Percentiles rank a stretch among this genome's conserved stretches.
Evolutionary conservation across 1,140 invertebrate genomes (phyloP).

Genomic region (Drosophila simulans): DNA sequence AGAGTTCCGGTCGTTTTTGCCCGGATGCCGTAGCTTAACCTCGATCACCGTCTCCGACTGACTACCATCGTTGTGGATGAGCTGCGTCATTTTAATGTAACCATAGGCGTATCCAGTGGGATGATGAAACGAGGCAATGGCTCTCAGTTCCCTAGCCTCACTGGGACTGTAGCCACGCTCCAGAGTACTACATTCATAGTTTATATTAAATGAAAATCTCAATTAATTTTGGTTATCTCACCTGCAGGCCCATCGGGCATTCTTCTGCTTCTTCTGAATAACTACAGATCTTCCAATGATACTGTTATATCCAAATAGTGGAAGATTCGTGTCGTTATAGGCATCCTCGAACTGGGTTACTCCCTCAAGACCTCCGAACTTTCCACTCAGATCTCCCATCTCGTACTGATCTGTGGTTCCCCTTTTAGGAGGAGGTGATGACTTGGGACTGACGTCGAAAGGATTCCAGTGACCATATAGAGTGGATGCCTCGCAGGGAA

Average conservation of each 20-base stretch:
- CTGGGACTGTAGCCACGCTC: slow-evolving; percentile 94
- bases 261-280: slow-evolving; percentile 89
- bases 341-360: slow-evolving; percentile 86
- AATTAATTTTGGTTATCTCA: not conserved
- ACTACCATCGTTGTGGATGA: slow-evolving; percentile 93
- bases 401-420: slow-evolving; percentile 94
- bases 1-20: slow-evolving; percentile 92
- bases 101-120: slow-evolving; percentile 93
- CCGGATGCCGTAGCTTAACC: slow-evolving; percentile 93
- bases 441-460: slow-evolving; percentile 87
- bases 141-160: slow-evolving; percentile 93
- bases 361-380: slow-evolving; percentile 91
- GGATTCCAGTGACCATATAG: slow-evolving; percentile 95
- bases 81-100: slow-evolving; percentile 94
- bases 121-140: slow-evolving; percentile 96
- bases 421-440: slow-evolving; percentile 87
- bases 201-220: no score
- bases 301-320: slow-evolving; percentile 92
- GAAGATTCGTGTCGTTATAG: slow-evolving; percentile 93
- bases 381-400: slow-evolving; percentile 95
- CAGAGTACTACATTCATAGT: slow-evolving; percentile 87
- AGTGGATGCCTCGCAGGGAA: slow-evolving; percentile 93
- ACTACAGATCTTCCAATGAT: slow-evolving; percentile 94
- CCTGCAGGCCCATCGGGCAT: slow-evolving; percentile 91
- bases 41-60: slow-evolving; percentile 95